A percentile compares a stretch with the other conserved stretches of the same genome.
Conservation (phyloP, 1,140 invertebrate species). For the Homalodisca vitripennis region DNA sequence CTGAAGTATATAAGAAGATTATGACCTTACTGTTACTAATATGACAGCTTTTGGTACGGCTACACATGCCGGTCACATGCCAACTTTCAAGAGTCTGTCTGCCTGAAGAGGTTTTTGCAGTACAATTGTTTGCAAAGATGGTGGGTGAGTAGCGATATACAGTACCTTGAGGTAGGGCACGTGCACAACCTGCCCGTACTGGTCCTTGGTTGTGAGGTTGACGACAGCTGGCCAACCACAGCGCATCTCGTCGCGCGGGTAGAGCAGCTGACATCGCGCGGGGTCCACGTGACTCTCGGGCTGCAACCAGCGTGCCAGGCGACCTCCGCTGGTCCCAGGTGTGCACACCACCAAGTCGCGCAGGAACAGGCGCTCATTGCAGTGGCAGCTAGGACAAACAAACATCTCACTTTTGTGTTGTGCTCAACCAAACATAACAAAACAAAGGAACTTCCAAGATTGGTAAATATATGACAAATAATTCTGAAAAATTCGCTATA, state of each 20-base stretch:
- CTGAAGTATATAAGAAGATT: no score
- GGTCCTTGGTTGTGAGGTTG: conserved; percentile 84
- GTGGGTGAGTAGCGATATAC: conserved; percentile 31
- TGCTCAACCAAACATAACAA: no score
- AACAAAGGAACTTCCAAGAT: no score
- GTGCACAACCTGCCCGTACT: conserved; percentile 86
- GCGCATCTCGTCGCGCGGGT: conserved; percentile 71
- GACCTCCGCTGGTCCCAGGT: conserved; percentile 83
- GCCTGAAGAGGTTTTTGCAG: no score
- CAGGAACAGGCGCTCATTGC: conserved; percentile 91
- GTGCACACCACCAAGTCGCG: conserved; percentile 88
- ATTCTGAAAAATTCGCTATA: no score
- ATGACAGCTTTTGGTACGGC: no score
- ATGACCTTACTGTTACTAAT: no score
- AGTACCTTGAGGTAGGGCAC: conserved; percentile 80
- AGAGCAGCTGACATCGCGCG: conserved; percentile 71
- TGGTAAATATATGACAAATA: no score
- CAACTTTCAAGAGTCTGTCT: no score
- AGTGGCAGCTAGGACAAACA: conserved; percentile 60
- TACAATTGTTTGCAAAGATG: no score
- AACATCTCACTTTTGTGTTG: background rate
- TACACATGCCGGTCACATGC: no score
- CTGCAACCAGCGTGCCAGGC: conserved; percentile 91
- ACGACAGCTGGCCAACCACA: conserved; percentile 81
- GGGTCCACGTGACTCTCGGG: conserved; percentile 91